phyloP scores from a whole-genome alignment of 2,888 invertebrate species.

The Horisme vitalbata region DNA sequence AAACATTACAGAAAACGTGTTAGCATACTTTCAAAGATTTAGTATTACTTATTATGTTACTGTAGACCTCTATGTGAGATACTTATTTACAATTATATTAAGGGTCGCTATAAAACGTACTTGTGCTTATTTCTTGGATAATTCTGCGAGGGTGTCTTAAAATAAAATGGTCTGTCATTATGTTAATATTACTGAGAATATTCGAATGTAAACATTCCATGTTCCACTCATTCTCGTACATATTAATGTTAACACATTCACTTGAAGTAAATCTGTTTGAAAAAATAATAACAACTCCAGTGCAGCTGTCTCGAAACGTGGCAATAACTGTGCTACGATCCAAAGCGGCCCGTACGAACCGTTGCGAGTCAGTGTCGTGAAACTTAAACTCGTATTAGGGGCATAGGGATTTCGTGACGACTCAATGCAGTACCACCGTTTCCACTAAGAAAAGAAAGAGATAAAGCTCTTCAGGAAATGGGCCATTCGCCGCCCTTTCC shows the following conservation, averaged over 20 bases:
- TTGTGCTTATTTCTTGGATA: conserved; percentile 4
- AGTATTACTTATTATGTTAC: too few species aligned
- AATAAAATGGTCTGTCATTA: conserved; percentile 15
- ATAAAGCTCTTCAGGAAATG: conserved; percentile 71
- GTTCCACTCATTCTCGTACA: conserved; percentile 8
- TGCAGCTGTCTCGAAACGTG: conserved; percentile 25
- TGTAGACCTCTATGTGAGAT: too few species aligned
- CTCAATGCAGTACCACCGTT: conserved; percentile 39
- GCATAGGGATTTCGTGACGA: conserved; percentile 44
- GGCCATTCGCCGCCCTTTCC: conserved; percentile 65
- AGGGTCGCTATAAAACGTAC: background rate
- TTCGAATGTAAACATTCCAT: conserved; percentile 14
- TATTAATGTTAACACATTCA: conserved; percentile 14
- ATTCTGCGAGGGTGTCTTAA: conserved; percentile 6
- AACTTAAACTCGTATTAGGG: conserved; percentile 54
- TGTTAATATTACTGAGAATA: conserved; percentile 10
- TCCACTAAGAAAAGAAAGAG: conserved; percentile 51
- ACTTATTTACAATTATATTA: background rate
- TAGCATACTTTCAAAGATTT: background rate
- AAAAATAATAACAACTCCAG: conserved; percentile 11
- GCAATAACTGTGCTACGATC: conserved; percentile 26
- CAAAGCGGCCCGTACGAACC: conserved; percentile 19
- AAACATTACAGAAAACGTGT: conserved; percentile 6
- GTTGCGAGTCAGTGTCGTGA: conserved; percentile 37
- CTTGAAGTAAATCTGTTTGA: conserved; percentile 15